Evolutionary conservation across 2,797 vertebrate species (phyloP), one percentile per base, ranked within the genome.

Genomic region (Phrynocephalus vlangalii): DNA sequence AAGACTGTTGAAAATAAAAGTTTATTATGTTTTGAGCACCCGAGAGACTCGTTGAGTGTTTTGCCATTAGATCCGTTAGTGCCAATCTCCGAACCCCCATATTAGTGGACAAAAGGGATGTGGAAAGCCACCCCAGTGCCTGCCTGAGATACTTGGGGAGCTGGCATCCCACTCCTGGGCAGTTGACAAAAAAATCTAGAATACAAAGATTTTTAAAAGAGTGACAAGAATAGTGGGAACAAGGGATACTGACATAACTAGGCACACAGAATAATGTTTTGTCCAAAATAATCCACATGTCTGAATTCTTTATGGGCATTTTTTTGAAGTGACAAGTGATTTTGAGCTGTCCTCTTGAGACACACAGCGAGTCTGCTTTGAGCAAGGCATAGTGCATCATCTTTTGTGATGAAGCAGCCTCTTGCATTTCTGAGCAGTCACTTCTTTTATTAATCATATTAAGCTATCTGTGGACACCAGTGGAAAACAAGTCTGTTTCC

Each of bases 311-410:
- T 83, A 71, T 60, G 67, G 66, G 33, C 86, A 63, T 63, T 18
- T 79, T 78, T 85, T 80, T 85, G 71, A 88, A 85, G 78, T 76
- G 30, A 75, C 83, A 85, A 81, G 79, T 76, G 83, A 88, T 84
- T 68, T 63, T 78, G 76, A 84, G 82, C 76, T 71, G 52, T 72
- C 28, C 87, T 85, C 71, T 26, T n/a, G 87, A 80, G 83, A 85
- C 16, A 20, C 48, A 8, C 68, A 63, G 87, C 6, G 28, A 48
- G 75, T 56, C 44, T 83, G 81, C 81, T 87, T 87, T 83, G 86
- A 83, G 33, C 82, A 72, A 88, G n/a, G 24, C 28, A 79, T 52
- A 16, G 7, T 1, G 63, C 78, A 48, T 70, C n/a, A 22, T 86
- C 90, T 83, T 90, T 71, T 20, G 50, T 80, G 30, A 67, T 50